A percentile compares a stretch with the other conserved stretches of the same genome.
phyloP scores from a whole-genome alignment of 2,888 invertebrate genomes.

The Cheilosia pagana region DNA sequence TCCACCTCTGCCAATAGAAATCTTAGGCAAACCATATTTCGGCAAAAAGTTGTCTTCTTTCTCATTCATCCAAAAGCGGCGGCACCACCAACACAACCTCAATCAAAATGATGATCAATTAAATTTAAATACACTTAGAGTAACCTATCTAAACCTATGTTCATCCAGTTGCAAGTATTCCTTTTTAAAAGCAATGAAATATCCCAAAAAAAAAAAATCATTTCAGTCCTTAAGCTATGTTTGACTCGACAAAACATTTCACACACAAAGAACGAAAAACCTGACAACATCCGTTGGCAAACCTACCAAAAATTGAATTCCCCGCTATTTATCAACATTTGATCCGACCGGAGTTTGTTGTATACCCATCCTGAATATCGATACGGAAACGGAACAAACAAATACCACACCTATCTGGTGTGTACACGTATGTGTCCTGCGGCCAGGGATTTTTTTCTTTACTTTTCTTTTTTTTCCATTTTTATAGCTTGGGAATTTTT shows the following conservation, averaged over 20 bases:
- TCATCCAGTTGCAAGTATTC: too few species aligned
- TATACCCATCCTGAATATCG: not conserved
- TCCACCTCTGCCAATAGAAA: too few species aligned
- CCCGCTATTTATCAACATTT: slow-evolving; percentile 34
- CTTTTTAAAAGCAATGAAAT: not conserved
- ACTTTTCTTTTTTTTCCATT: not conserved
- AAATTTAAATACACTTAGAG: too few species aligned
- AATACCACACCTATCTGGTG: slow-evolving; percentile 15
- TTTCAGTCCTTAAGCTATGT: not conserved
- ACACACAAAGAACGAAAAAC: not conserved
- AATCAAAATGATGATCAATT: too few species aligned
- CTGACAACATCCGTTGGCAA: slow-evolving; percentile 30
- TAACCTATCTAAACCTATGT: too few species aligned
- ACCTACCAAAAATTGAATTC: slow-evolving; percentile 56
- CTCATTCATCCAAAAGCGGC: too few species aligned
- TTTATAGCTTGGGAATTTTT: slow-evolving; percentile 13
- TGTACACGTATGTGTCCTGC: slow-evolving; percentile 6
- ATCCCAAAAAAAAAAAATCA: slow-evolving; percentile 4
- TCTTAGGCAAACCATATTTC: too few species aligned
- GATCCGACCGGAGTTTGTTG: slow-evolving; percentile 1
- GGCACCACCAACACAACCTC: too few species aligned
- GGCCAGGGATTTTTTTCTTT: slow-evolving; percentile 1
- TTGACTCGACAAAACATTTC: not conserved
- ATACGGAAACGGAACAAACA: slow-evolving; percentile 14
- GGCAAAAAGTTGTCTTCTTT: too few species aligned